Percentiles rank a stretch among this genome's conserved stretches.
Conservation (phyloP, 1,140 invertebrate genomes). For the Zaprionus gabonicus region DNA sequence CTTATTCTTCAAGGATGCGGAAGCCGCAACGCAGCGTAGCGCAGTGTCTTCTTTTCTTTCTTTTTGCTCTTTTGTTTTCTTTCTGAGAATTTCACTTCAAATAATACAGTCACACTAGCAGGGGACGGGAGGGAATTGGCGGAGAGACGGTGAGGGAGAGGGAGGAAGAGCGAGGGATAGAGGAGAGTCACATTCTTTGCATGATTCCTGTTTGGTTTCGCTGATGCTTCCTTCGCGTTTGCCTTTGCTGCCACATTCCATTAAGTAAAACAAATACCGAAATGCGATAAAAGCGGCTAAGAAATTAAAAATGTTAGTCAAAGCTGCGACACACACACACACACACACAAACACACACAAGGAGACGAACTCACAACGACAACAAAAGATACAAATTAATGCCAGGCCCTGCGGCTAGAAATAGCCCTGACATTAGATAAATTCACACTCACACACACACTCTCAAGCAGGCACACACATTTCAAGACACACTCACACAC, state of each 20-base stretch:
- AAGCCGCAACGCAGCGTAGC: slow-evolving; percentile 18
- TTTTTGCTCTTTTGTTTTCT: slow-evolving; percentile 43
- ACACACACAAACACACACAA: background rate
- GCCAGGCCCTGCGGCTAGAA: slow-evolving; percentile 14
- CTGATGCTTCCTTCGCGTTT: slow-evolving; percentile 15
- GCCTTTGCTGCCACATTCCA: slow-evolving; percentile 56
- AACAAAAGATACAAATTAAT: slow-evolving; percentile 21
- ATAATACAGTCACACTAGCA: slow-evolving; percentile 13
- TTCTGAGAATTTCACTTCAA: slow-evolving; percentile 34
- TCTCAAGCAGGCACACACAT: background rate
- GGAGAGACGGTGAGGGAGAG: background rate
- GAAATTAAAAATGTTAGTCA: slow-evolving; percentile 69
- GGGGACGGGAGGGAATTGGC: background rate
- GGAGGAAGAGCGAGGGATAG: background rate
- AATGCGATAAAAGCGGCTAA: slow-evolving; percentile 64
- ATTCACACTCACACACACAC: slow-evolving; percentile 1
- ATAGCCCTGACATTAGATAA: slow-evolving; percentile 22
- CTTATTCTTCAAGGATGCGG: slow-evolving; percentile 32
- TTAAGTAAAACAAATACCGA: slow-evolving; percentile 68
- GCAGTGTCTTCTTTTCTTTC: slow-evolving; percentile 17
- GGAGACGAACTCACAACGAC: background rate
- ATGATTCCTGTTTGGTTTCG: slow-evolving; percentile 48
- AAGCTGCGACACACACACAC: slow-evolving; percentile 28
- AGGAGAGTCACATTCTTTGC: slow-evolving; percentile 49
- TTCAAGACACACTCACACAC: background rate